These are phyloP conservation scores for Zaprionus gabonicus DNA, from an alignment of 1,140 invertebrate species.

Conservation along the genomic window DNA sequence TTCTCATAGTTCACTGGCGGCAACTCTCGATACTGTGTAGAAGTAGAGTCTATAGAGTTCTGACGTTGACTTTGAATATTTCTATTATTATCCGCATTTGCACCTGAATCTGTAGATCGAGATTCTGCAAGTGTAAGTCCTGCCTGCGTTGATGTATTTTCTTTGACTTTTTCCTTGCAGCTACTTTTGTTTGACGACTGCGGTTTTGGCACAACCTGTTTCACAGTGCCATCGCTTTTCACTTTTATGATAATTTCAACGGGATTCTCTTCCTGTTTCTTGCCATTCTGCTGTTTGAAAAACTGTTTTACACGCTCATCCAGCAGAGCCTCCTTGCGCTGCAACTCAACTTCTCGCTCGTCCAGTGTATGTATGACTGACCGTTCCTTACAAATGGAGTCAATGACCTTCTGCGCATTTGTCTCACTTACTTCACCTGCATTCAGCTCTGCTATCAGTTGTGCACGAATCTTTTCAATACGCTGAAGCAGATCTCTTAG, in stretches of 20 bases:
- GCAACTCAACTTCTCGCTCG: slow-evolving; percentile 55
- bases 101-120: no score
- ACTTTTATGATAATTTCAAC: slow-evolving; percentile 77
- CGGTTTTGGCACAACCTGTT: slow-evolving; percentile 50
- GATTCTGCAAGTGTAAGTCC: not conserved
- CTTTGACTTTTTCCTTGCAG: slow-evolving; percentile 10
- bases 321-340: slow-evolving; percentile 70
- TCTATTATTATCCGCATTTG: not conserved
- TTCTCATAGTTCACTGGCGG: slow-evolving; percentile 60
- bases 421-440: slow-evolving; percentile 46
- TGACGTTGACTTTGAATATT: slow-evolving; percentile 48
- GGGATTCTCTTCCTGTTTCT: slow-evolving; percentile 45
- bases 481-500: slow-evolving; percentile 60
- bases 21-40: slow-evolving; percentile 74
- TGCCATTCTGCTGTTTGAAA: slow-evolving; percentile 46
- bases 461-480: slow-evolving; percentile 63
- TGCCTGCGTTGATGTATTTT: not conserved
- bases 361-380: slow-evolving; percentile 54
- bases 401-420: slow-evolving; percentile 61
- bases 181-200: slow-evolving; percentile 16
- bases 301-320: slow-evolving; percentile 62
- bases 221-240: slow-evolving; percentile 64
- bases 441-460: slow-evolving; percentile 64
- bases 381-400: slow-evolving; percentile 66
- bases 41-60: slow-evolving; percentile 73